Percentiles rank a stretch among this genome's conserved stretches.
Conservation (phyloP, 2,888 invertebrate genomes). For the Ashinkailepas kermadecensis region DNA sequence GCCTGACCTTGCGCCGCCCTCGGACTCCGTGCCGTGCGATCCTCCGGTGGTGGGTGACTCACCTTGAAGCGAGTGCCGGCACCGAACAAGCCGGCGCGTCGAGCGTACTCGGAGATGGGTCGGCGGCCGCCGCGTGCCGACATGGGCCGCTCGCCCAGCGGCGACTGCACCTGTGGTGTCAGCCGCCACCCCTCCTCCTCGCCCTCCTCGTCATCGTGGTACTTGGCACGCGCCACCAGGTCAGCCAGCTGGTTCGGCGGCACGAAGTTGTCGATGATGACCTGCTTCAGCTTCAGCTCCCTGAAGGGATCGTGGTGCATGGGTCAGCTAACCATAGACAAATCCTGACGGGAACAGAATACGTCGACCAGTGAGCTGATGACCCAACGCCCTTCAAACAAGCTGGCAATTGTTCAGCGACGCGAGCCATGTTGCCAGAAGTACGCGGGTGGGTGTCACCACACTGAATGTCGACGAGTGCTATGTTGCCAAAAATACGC, state of each 20-base stretch:
- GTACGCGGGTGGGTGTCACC: no score
- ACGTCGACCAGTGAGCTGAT: no score
- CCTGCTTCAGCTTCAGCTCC: constrained; percentile 78
- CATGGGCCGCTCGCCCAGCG: constrained; percentile 45
- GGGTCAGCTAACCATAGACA: no score
- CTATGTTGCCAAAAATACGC: no score
- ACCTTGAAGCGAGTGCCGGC: constrained; percentile 45
- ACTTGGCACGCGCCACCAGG: constrained; percentile 62
- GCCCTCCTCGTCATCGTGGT: constrained; percentile 73
- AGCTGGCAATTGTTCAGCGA: no score
- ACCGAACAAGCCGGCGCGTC: constrained; percentile 49
- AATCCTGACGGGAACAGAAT: no score
- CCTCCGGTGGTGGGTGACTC: background rate
- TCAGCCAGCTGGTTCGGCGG: constrained; percentile 65
- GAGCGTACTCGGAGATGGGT: constrained; percentile 53
- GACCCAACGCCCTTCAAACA: no score
- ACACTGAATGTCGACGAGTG: no score
- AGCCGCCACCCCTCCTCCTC: constrained; percentile 46
- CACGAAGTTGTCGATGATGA: constrained; percentile 84
- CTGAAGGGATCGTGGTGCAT: constrained; percentile 38
- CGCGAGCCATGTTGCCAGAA: no score
- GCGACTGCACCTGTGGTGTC: background rate
- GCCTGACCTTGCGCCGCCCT: no score
- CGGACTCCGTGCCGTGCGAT: no score
- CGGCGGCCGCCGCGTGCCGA: constrained; percentile 56